Evolutionary conservation across 2,797 vertebrate genomes (phyloP), one percentile per base, ranked within the genome.

Genomic region (Anguilla pacifica): DNA sequence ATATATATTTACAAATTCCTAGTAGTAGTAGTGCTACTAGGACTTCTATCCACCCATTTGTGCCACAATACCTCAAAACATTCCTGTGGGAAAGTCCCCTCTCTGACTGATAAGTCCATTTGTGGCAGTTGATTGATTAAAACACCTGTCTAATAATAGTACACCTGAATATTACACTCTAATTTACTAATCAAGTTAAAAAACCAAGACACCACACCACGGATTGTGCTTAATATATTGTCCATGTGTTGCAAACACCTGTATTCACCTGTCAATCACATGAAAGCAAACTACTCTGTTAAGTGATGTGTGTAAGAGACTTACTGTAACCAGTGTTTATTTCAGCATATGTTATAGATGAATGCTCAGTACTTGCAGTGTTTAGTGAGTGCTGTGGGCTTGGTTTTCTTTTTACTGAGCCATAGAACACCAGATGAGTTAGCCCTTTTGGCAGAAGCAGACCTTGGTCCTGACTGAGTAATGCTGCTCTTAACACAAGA

Each of bases 381-480:
- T 82, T 82, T 39, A 79, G 46, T 51, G 79, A 51, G 79, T 82
- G 39, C 39, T 49, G 6, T 82, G 79, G 79, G 79, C 25, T 82
- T 49, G 46, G 43, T 51, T 82, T 51, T 46, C 19, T 82, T 51
- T 82, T 82, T 82, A n/a, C 43, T 15, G 28, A 51, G 79, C 79
- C 43, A 82, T n/a, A 49, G 43, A 25, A 82, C 19, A n/a, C 51
- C 46, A 51, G 79, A 51, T 51, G 46, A 82, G 43, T 82, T 46
- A 82, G 79, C 79, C 43, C 43, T 82, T 79, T 82, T 82, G 79
- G 35, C 77, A 82, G 86, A 61, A 22, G 55, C 31, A 53, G 87
- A 87, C 83, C 17, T 57, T 51, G 83, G 72, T 15, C 49, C 35
- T 79, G 53, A 15, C 9, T 67, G 74, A 82, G 83, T 81, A 31